Conservation (phyloP, 2,888 invertebrate genomes). For the Phrixothrix hirtus region DNA sequence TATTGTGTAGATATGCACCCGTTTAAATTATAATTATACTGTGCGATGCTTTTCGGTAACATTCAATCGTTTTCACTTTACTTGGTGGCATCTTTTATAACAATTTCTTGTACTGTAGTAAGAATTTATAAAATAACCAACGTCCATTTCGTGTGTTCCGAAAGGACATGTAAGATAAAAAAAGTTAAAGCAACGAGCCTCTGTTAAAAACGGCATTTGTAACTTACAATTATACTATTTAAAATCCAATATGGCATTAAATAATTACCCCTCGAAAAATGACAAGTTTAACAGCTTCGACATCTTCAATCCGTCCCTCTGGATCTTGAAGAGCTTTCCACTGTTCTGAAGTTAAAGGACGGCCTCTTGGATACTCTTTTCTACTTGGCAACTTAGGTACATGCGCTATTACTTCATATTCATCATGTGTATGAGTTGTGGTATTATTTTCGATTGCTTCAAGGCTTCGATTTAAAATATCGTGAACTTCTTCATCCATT, state of each 20-base stretch:
- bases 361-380: slow-evolving; percentile 70
- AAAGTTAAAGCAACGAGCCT: too few species aligned
- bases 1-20: too few species aligned
- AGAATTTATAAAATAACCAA: too few species aligned
- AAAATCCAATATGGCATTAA: too few species aligned
- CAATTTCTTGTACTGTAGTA: too few species aligned
- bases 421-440: slow-evolving; percentile 64
- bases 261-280: slow-evolving; percentile 86
- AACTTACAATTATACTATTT: too few species aligned
- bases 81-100: too few species aligned
- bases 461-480: slow-evolving; percentile 64
- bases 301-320: slow-evolving; percentile 79
- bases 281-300: slow-evolving; percentile 77
- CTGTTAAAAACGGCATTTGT: too few species aligned
- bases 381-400: slow-evolving; percentile 70
- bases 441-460: slow-evolving; percentile 56
- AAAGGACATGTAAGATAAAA: not conserved
- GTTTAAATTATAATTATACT: too few species aligned
- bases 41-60: too few species aligned
- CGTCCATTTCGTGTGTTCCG: too few species aligned
- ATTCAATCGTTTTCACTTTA: too few species aligned
- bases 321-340: slow-evolving; percentile 82
- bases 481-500: slow-evolving; percentile 66
- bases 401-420: slow-evolving; percentile 72
- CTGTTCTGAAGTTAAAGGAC: slow-evolving; percentile 73